Evolutionary conservation across 2,797 vertebrate species (phyloP).

Genomic region (Leptoclinus maculatus): DNA sequence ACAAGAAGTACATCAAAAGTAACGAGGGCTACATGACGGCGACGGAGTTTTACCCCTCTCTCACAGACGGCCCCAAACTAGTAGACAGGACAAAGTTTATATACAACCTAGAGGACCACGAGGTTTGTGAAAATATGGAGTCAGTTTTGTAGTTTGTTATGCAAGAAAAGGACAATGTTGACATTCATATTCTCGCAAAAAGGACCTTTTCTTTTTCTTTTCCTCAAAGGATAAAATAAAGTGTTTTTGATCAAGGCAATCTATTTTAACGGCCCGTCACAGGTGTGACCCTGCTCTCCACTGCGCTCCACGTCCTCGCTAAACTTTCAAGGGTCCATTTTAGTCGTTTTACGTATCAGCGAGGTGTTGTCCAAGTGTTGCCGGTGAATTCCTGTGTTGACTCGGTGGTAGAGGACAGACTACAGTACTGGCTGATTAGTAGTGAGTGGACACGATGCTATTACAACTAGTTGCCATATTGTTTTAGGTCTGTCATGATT

Average conservation of each 20-base stretch:
- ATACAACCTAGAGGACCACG: constrained; percentile 97
- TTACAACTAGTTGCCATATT: constrained; percentile 68
- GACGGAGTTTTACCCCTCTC: constrained; percentile 95
- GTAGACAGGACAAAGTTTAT: constrained; percentile 97
- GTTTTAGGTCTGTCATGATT: constrained; percentile 58
- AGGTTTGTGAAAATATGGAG: constrained; percentile 99
- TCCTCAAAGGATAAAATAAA: constrained; percentile 54
- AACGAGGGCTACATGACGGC: constrained; percentile 90
- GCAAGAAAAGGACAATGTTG: constrained; percentile 44
- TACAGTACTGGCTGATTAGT: constrained; percentile 42
- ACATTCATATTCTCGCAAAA: constrained; percentile 50
- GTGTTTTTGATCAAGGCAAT: constrained; percentile 59
- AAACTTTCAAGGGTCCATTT: constrained; percentile 71
- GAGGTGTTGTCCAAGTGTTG: constrained; percentile 68
- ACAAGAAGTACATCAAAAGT: constrained; percentile 96
- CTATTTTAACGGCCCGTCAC: constrained; percentile 59
- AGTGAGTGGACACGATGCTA: constrained; percentile 50
- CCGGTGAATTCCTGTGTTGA: constrained; percentile 67
- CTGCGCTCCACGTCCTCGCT: constrained; percentile 48
- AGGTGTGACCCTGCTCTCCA: constrained; percentile 46
- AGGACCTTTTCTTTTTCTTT: constrained; percentile 58
- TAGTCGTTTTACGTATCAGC: constrained; percentile 68
- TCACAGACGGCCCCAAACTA: constrained; percentile 87
- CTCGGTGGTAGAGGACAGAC: constrained; percentile 58
- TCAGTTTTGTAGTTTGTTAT: constrained; percentile 92